Evolutionary conservation across 2,797 vertebrate genomes (phyloP), one percentile per base, ranked within the genome.

Genomic region (Poecilia gillii): DNA sequence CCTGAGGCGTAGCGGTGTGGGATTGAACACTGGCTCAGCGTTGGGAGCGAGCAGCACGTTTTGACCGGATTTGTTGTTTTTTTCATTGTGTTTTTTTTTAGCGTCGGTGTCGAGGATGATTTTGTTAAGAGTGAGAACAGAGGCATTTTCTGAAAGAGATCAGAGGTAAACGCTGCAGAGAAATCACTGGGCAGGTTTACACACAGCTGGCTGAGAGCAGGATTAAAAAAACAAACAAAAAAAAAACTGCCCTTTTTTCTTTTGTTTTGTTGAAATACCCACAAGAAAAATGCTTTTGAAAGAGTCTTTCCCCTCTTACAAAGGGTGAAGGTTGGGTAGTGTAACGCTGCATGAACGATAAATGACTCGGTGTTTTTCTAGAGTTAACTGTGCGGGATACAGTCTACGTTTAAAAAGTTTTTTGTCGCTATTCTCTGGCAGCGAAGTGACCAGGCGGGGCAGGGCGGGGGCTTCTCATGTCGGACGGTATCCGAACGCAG

Each of bases 11-110:
- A 59, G 33, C 41, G 6, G 25, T 18, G 81, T 14, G 84, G 86
- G 87, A 71, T 82, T 70, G 81, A 91, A 92, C 91, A 90, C 91
- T 90, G 91, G 84, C 85, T 80, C 73, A 82, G 81, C 77, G 87
- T 80, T 74, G 74, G 51, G 81, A 74, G 79, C 74, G 59, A 83
- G 88, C 83, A 75, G 85, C 73, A 75, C 9, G 84, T 55, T 28
- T 70, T 31, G 83, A 86, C 74, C 78, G 64, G 80, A 81, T 74
- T 33, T 1, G 14, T 49, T 20, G 1, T 51, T 0, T 14, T 59
- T 6, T 33, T 6, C 3, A 33, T 33, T 33, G 33, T 33, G 16
- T 2, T 16, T 59, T 28, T 84, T 78, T 75, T 39, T 1, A 71
- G 75, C 6, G 0, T 57, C 55, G 0, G 4, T 46, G 71, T 18